Conservation (phyloP, 2,113 vertebrate species). For the Triplophysa dalaica region DNA sequence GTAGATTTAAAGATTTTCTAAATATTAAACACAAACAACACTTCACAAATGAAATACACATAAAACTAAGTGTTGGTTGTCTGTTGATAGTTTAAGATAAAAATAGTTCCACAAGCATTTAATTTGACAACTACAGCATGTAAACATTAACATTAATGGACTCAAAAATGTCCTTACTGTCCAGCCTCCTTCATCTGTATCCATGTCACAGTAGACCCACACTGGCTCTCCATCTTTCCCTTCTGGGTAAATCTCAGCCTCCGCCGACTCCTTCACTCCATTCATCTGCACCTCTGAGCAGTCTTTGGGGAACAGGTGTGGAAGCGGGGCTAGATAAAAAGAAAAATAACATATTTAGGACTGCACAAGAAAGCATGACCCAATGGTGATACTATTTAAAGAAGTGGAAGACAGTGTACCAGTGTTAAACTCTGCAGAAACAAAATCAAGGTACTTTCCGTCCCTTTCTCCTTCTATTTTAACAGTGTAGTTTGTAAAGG, state of each 20-base stretch:
- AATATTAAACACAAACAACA: neutral
- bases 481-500: slow-evolving; percentile 75
- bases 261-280: slow-evolving; percentile 73
- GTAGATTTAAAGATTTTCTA: neutral
- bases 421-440: slow-evolving; percentile 80
- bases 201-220: slow-evolving; percentile 79
- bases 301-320: slow-evolving; percentile 79
- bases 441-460: slow-evolving; percentile 62
- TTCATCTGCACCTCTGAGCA: slow-evolving; percentile 86
- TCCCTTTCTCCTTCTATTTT: slow-evolving; percentile 76
- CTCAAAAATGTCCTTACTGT: slow-evolving; percentile 65
- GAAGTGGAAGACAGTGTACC: slow-evolving; percentile 65
- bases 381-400: neutral
- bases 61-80: too few relatives aligned
- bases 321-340: slow-evolving; percentile 69
- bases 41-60: neutral
- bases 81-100: too few relatives aligned
- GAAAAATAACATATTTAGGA: neutral
- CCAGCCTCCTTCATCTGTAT: slow-evolving; percentile 81
- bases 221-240: slow-evolving; percentile 61
- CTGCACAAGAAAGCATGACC: neutral
- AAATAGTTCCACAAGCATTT: too few relatives aligned
- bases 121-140: too few relatives aligned
- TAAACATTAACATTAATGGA: too few relatives aligned
- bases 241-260: slow-evolving; percentile 75